Evolutionary conservation across 2,113 vertebrate genomes (phyloP).

Genomic region (Callospermophilus lateralis): DNA sequence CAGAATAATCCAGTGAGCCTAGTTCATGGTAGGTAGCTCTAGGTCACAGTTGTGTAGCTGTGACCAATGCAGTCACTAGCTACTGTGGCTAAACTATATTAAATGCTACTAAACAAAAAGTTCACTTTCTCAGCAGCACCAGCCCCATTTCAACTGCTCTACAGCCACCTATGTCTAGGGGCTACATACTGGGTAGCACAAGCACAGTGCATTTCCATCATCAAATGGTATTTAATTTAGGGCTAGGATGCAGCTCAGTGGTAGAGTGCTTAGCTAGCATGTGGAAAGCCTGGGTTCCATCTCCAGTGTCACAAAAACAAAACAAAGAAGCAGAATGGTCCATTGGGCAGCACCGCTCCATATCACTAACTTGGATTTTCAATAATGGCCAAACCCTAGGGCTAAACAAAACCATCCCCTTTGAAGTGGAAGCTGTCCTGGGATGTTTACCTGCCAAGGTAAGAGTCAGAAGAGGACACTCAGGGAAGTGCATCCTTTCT

Average conservation of each 20-base stretch:
- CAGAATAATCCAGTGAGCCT: background rate
- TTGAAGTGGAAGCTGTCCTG: background rate
- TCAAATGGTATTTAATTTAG: background rate
- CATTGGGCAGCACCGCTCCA: background rate
- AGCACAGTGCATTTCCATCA: background rate
- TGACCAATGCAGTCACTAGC: background rate
- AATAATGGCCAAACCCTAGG: background rate
- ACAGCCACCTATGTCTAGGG: background rate
- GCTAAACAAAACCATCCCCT: background rate
- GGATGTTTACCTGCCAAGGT: background rate
- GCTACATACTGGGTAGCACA: background rate
- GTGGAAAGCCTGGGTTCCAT: background rate
- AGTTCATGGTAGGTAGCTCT: background rate
- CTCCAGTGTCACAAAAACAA: background rate
- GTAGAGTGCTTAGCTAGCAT: background rate
- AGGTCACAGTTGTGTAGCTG: background rate
- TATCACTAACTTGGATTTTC: background rate
- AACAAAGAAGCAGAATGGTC: background rate
- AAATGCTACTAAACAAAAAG: background rate
- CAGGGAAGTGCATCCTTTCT: slow-evolving; percentile 6
- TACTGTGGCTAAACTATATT: background rate
- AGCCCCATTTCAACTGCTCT: too few relatives aligned
- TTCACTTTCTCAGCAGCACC: background rate
- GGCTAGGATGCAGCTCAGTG: background rate
- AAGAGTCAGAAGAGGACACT: background rate